These are phyloP conservation scores for Erythrocercus mccallii DNA, from an alignment of 2,113 vertebrate genomes.

Conservation along the genomic window DNA sequence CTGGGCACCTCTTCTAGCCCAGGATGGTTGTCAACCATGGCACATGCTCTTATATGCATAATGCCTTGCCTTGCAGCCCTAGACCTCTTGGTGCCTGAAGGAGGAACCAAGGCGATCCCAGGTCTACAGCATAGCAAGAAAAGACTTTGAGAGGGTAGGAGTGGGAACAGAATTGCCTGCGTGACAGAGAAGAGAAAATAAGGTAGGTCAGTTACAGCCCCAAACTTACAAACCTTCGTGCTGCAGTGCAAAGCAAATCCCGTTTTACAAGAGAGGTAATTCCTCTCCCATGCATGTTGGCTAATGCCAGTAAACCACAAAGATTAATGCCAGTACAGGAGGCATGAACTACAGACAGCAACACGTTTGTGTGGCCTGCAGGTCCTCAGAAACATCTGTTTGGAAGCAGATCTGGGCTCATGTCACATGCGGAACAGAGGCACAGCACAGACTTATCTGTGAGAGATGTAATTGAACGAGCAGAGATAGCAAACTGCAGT, in stretches of 20 bases:
- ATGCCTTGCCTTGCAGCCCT: not conserved
- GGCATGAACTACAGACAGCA: not conserved
- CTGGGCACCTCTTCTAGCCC: not conserved
- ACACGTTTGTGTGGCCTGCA: not conserved
- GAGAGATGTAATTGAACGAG: not conserved
- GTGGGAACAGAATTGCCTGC: not conserved
- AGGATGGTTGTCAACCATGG: not conserved
- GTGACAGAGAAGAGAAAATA: not conserved
- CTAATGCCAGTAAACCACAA: not conserved
- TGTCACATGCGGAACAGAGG: not conserved
- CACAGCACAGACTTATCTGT: not conserved
- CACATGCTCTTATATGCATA: fast-evolving
- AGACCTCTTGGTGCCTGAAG: not conserved
- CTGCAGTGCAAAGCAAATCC: not conserved
- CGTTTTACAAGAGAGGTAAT: not conserved
- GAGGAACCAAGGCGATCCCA: not conserved
- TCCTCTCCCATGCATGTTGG: fast-evolving
- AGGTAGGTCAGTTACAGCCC: not conserved
- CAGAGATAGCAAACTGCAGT: not conserved
- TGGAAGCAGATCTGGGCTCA: not conserved
- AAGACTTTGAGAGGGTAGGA: not conserved
- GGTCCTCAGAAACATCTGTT: not conserved
- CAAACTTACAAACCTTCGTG: not conserved
- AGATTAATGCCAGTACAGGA: not conserved
- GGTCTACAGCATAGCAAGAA: not conserved